Conservation (phyloP, 2,888 invertebrate genomes). For the Orchesella flavescens region DNA sequence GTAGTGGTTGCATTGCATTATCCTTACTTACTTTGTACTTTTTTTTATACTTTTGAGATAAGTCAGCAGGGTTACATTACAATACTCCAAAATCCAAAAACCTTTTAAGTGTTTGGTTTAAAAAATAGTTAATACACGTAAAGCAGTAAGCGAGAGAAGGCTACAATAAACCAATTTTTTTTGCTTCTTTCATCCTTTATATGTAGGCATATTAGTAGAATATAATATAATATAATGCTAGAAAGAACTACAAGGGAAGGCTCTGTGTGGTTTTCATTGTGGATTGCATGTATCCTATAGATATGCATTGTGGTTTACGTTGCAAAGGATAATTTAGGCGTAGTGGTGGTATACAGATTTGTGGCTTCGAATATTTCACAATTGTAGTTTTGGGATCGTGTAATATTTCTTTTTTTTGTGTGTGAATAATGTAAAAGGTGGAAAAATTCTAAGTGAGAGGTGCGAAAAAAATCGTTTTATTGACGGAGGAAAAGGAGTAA, state of each 20-base stretch:
- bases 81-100: slow-evolving; percentile 22
- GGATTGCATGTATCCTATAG: not conserved
- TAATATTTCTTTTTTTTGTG: too few relatives aligned
- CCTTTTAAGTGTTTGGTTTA: slow-evolving; percentile 13
- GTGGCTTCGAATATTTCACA: too few relatives aligned
- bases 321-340: slow-evolving; percentile 2
- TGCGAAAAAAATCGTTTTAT: too few relatives aligned
- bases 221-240: not conserved
- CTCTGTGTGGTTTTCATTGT: not conserved
- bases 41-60: not conserved
- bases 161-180: not conserved
- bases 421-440: too few relatives aligned
- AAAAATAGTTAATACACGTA: too few relatives aligned
- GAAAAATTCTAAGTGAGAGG: too few relatives aligned
- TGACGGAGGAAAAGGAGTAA: too few relatives aligned
- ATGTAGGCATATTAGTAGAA: not conserved
- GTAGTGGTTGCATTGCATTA: slow-evolving; percentile 25
- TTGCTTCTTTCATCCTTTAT: not conserved
- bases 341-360: not conserved
- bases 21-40: slow-evolving; percentile 17
- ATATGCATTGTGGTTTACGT: not conserved
- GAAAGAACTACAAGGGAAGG: not conserved
- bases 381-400: too few relatives aligned
- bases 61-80: slow-evolving; percentile 5
- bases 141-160: not conserved